Evolutionary conservation across 2,888 invertebrate genomes (phyloP).

Genomic region (Schizotus pectinicornis): DNA sequence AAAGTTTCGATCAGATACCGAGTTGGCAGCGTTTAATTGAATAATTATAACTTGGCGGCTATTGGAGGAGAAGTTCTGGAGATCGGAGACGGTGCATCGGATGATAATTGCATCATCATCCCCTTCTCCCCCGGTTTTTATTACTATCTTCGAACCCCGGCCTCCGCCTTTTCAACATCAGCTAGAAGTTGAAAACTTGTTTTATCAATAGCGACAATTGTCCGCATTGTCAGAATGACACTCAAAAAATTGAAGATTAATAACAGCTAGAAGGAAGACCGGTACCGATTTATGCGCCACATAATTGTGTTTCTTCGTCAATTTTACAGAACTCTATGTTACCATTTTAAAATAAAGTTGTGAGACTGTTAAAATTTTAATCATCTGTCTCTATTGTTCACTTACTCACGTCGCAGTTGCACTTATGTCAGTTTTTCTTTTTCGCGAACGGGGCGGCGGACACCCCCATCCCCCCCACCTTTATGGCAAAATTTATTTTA

Average conservation of each 20-base stretch:
- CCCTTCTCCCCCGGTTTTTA: constrained; percentile 19
- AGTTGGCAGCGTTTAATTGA: constrained; percentile 41
- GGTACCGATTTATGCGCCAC: too few species aligned
- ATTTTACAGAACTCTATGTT: too few species aligned
- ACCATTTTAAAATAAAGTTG: too few species aligned
- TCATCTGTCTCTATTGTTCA: too few species aligned
- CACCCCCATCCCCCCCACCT: neutral
- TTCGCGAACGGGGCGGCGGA: neutral
- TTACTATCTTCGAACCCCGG: neutral
- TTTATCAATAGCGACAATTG: too few species aligned
- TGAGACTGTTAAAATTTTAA: too few species aligned
- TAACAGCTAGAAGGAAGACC: too few species aligned
- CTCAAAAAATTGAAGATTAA: too few species aligned
- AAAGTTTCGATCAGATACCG: constrained; percentile 42
- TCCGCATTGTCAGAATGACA: too few species aligned
- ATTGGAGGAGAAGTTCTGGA: constrained; percentile 10
- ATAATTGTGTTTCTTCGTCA: too few species aligned
- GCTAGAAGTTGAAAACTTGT: neutral
- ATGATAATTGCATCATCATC: constrained; percentile 4
- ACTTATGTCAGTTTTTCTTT: neutral
- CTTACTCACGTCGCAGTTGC: too few species aligned
- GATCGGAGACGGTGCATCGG: constrained; percentile 5
- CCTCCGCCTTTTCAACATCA: neutral
- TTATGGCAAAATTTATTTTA: constrained; percentile 24
- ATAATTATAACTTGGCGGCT: constrained; percentile 42